These are phyloP conservation scores for Aepyceros melampus DNA, from an alignment of 2,113 vertebrate genomes.

Conservation along the genomic window DNA sequence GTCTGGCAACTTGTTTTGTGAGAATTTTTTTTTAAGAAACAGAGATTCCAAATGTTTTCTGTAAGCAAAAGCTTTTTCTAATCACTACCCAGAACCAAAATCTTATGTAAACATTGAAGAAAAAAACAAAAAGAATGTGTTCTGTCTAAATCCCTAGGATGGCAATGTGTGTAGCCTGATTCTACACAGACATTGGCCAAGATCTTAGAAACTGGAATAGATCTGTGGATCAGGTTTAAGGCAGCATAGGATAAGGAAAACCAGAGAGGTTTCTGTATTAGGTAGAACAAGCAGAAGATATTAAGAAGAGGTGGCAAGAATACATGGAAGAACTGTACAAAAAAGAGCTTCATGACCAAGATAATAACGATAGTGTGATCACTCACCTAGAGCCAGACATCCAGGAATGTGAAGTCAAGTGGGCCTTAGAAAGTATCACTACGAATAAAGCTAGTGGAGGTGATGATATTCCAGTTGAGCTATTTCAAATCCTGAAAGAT, in stretches of 20 bases:
- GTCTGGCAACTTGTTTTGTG: not conserved
- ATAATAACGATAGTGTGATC: no score
- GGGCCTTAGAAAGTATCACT: no score
- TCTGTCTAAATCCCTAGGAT: not conserved
- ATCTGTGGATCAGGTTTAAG: not conserved
- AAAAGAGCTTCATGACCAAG: no score
- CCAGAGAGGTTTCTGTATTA: not conserved
- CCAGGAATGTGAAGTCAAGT: no score
- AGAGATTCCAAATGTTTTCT: not conserved
- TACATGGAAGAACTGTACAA: no score
- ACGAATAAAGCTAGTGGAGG: no score
- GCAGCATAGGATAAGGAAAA: not conserved
- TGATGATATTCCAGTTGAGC: no score
- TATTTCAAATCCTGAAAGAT: no score
- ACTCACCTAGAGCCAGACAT: no score
- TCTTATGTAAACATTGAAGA: not conserved
- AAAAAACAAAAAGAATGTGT: not conserved
- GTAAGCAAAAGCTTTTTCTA: not conserved
- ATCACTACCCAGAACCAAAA: not conserved
- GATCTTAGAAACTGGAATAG: not conserved
- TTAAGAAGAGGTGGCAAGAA: no score
- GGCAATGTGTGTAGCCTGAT: not conserved
- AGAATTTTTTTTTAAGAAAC: slow-evolving; percentile 10
- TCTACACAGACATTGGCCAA: not conserved
- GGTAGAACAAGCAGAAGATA: not conserved